Evolutionary conservation across 2,113 vertebrate species (phyloP).

Genomic region (Chionodraco myersi): DNA sequence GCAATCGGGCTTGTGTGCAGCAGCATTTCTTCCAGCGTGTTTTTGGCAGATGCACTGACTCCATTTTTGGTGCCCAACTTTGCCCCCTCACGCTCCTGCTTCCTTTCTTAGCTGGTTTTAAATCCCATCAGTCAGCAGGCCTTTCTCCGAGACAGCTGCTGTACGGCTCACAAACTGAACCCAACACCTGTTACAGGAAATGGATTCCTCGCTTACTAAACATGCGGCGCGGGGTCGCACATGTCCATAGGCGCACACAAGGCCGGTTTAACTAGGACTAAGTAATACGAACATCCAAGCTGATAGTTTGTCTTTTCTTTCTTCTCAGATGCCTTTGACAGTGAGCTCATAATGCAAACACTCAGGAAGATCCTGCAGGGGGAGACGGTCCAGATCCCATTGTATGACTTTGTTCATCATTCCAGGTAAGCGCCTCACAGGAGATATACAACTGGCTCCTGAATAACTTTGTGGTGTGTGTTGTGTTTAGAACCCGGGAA

Average conservation of each 20-base stretch:
- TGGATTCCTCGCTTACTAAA: conserved; percentile 54
- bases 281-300: not conserved
- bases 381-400: conserved; percentile 94
- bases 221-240: conserved; percentile 13
- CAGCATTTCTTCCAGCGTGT: not conserved
- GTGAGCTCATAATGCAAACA: conserved; percentile 92
- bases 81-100: conserved; percentile 26
- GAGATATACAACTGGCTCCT: too few species aligned
- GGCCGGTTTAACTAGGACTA: not conserved
- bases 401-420: conserved; percentile 97
- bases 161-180: conserved; percentile 32
- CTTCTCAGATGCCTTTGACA: conserved; percentile 95
- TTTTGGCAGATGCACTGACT: conserved; percentile 29
- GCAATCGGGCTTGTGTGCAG: not conserved
- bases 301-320: not conserved
- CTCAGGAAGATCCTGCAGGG: conserved; percentile 91
- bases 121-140: conserved; percentile 66
- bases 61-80: conserved; percentile 59
- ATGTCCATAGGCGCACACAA: not conserved
- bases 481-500: too few species aligned
- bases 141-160: conserved; percentile 64
- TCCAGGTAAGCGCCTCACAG: conserved; percentile 87
- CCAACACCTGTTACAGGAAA: conserved; percentile 57
- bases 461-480: too few species aligned
- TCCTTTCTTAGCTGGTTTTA: conserved; percentile 58